phyloP scores from a whole-genome alignment of 2,797 vertebrate genomes.

The Mallotus villosus region DNA sequence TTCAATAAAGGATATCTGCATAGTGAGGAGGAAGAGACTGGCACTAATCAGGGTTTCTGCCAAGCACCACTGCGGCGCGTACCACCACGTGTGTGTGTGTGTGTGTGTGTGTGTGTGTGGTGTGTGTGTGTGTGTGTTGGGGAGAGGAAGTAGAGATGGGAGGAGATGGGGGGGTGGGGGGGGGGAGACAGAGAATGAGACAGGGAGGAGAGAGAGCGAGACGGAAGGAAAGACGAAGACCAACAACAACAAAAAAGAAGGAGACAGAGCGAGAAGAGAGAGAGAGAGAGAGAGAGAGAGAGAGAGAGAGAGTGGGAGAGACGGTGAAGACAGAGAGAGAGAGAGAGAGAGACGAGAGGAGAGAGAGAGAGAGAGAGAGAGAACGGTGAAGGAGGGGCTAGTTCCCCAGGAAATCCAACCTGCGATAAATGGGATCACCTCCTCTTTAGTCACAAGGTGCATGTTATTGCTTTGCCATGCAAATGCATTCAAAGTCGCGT shows the following conservation, averaged over 20 bases:
- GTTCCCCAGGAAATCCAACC: conserved; percentile 72
- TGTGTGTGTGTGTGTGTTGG: background rate
- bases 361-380: conserved; percentile 34
- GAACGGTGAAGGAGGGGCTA: conserved; percentile 46
- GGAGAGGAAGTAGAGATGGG: background rate
- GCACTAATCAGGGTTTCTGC: conserved; percentile 55
- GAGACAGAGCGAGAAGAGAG: background rate
- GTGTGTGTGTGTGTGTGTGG: background rate
- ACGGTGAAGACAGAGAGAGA: too few species aligned
- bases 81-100: conserved; percentile 16
- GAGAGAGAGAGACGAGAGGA: conserved; percentile 35
- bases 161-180: background rate
- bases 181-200: background rate
- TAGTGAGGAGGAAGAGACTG: conserved; percentile 55
- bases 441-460: conserved; percentile 71
- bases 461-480: conserved; percentile 76
- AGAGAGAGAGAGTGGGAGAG: conserved; percentile 1
- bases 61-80: conserved; percentile 53
- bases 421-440: conserved; percentile 67
- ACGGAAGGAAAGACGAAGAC: conserved; percentile 7
- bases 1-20: conserved; percentile 60
- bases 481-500: conserved; percentile 75
- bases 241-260: background rate
- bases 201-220: conserved; percentile 1
- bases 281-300: background rate